These are phyloP conservation scores for Pachyramphus minor DNA, from an alignment of 2,113 vertebrate species.

Conservation along the genomic window DNA sequence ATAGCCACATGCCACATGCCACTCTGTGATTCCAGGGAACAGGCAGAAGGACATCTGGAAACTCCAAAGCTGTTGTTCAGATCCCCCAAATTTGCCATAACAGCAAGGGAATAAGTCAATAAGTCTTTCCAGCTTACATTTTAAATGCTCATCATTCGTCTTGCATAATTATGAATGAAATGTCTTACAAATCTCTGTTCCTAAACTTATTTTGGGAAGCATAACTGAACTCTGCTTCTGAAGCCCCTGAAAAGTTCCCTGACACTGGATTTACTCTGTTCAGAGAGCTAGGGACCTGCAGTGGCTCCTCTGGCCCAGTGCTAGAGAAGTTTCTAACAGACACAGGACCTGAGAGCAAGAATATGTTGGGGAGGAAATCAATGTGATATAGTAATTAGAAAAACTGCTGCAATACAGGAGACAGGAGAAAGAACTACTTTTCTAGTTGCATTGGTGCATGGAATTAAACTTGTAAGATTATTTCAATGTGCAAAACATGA, in stretches of 20 bases:
- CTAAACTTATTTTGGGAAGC: neutral
- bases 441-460: neutral
- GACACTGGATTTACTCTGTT: neutral
- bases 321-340: neutral
- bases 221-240: neutral
- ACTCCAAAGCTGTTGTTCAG: neutral
- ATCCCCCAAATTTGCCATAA: neutral
- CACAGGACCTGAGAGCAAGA: neutral
- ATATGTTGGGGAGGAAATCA: fast-evolving
- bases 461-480: neutral
- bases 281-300: neutral
- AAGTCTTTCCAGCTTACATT: neutral
- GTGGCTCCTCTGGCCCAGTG: neutral
- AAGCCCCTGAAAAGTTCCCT: neutral
- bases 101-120: neutral
- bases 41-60: neutral
- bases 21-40: neutral
- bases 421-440: neutral
- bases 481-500: neutral
- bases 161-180: neutral
- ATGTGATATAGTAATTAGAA: neutral
- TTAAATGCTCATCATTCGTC: neutral
- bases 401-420: fast-evolving
- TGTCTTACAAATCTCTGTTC: neutral
- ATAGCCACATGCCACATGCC: too few species aligned